Evolutionary conservation across 1,140 invertebrate species (phyloP).

Genomic region (Pantala flavescens): DNA sequence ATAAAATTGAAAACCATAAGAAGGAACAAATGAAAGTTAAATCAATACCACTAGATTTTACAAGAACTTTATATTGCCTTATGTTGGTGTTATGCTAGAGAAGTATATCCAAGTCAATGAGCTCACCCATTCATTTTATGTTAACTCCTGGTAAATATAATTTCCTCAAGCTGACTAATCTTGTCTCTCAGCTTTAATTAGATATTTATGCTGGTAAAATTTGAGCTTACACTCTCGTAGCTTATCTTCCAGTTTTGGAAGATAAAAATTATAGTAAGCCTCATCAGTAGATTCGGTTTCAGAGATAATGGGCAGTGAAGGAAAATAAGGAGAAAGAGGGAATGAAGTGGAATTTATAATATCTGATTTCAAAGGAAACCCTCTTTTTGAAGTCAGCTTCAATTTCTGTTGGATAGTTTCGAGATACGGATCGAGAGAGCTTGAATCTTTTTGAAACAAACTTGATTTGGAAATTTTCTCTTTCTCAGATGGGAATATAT

Average conservation of each 20-base stretch:
- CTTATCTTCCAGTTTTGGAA: not conserved
- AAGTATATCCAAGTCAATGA: no score
- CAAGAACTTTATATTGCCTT: no score
- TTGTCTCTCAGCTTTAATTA: no score
- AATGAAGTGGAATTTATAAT: not conserved
- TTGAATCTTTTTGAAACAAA: not conserved
- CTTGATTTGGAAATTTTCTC: slow-evolving; percentile 1
- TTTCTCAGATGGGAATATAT: not conserved
- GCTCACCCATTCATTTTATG: no score
- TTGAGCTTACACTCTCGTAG: not conserved
- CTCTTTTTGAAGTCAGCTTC: not conserved
- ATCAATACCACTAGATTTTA: no score
- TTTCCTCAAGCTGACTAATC: no score
- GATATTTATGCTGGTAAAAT: not conserved
- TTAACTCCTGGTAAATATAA: no score
- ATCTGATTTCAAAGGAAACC: not conserved
- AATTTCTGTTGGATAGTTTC: not conserved
- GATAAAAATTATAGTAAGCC: not conserved
- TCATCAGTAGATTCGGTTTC: not conserved
- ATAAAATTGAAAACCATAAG: no score
- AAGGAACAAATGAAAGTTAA: no score
- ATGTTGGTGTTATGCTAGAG: no score
- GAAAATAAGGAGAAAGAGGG: not conserved
- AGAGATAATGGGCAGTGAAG: not conserved
- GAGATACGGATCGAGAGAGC: not conserved